phyloP scores from a whole-genome alignment of 2,888 invertebrate genomes.

The Philopedon plagiatum region DNA sequence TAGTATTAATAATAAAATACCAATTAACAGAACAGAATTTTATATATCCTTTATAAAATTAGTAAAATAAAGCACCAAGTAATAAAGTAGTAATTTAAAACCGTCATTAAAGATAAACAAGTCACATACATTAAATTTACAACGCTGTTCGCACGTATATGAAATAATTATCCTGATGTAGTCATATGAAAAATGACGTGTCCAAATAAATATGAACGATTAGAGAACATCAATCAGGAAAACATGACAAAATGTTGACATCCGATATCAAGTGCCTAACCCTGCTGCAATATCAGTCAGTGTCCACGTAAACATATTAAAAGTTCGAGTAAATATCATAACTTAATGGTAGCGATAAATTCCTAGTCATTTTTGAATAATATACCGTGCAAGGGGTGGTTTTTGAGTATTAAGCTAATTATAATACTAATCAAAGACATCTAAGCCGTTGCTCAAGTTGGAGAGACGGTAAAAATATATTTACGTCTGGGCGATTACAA shows the following conservation, averaged over 20 bases:
- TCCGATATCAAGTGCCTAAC: constrained; percentile 12
- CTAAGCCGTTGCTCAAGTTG: too few relatives aligned
- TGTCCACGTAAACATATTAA: constrained; percentile 23
- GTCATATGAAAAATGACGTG: constrained; percentile 40
- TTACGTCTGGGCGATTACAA: too few relatives aligned
- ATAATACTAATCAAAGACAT: too few relatives aligned
- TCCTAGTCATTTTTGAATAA: not conserved
- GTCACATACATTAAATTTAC: constrained; percentile 29
- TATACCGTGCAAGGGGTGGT: too few relatives aligned
- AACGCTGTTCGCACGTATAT: constrained; percentile 18
- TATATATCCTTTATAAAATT: not conserved
- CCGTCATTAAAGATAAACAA: constrained; percentile 40
- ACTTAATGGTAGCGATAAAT: constrained; percentile 15
- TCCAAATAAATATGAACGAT: constrained; percentile 41
- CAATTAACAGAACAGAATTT: too few relatives aligned
- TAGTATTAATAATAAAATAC: not conserved
- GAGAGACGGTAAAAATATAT: too few relatives aligned
- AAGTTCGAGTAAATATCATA: constrained; percentile 16
- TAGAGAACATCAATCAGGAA: constrained; percentile 37
- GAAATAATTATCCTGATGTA: constrained; percentile 49
- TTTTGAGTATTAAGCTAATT: too few relatives aligned
- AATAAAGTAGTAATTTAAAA: constrained; percentile 43
- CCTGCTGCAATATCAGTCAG: constrained; percentile 17
- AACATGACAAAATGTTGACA: constrained; percentile 26
- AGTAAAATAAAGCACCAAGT: constrained; percentile 4